Evolutionary conservation across 2,888 invertebrate genomes (phyloP).

Genomic region (Cephus pygmeus): DNA sequence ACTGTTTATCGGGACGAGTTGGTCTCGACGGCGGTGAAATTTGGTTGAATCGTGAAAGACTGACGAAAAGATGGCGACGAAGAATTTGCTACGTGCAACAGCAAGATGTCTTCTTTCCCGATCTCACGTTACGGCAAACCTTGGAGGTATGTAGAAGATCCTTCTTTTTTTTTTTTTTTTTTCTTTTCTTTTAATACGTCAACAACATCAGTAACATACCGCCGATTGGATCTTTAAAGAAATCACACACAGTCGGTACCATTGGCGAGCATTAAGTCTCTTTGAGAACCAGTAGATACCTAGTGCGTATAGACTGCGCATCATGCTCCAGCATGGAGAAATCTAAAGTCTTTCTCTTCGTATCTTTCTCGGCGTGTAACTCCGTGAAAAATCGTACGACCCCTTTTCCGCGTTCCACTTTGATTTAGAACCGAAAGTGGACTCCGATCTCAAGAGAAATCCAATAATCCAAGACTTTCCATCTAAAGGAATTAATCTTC

Average conservation of each 20-base stretch:
- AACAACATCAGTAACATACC: background rate
- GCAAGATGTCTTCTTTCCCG: constrained; percentile 84
- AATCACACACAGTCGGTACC: background rate
- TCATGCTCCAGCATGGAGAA: constrained; percentile 18
- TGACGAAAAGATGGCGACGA: constrained; percentile 78
- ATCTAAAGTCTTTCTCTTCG: constrained; percentile 11
- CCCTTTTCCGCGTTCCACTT: background rate
- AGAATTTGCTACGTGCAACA: constrained; percentile 85
- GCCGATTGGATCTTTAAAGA: too few species aligned
- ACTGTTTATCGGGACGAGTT: constrained; percentile 79
- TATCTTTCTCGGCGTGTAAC: background rate
- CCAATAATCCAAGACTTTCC: constrained; percentile 8
- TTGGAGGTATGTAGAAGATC: constrained; percentile 69
- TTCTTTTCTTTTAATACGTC: background rate
- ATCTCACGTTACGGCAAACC: constrained; percentile 81
- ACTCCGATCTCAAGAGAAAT: constrained; percentile 8
- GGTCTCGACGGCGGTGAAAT: constrained; percentile 76
- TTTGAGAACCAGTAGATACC: background rate
- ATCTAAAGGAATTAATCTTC: background rate
- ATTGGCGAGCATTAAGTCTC: background rate
- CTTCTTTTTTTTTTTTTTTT: too few species aligned
- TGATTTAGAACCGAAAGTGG: background rate
- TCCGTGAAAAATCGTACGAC: background rate
- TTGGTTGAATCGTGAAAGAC: constrained; percentile 72
- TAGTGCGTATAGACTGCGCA: background rate